Percentiles rank a stretch among this genome's conserved stretches.
These are phyloP conservation scores for Okapia johnstoni DNA, from an alignment of 2,113 vertebrate genomes.

Conservation along the genomic window DNA sequence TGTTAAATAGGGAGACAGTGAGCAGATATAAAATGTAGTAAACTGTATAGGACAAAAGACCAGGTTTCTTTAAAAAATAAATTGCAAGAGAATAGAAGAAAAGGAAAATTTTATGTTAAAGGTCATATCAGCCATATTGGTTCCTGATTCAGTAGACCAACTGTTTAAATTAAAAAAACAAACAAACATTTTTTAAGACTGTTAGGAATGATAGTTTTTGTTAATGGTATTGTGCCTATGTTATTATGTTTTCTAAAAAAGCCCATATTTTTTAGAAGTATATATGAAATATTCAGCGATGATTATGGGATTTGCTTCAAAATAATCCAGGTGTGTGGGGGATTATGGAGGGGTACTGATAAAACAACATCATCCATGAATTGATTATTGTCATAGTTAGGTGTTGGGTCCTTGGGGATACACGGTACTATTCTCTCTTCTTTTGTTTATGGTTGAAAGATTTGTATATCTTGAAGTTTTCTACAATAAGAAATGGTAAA, in stretches of 20 bases:
- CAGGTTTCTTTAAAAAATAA: constrained; percentile 3
- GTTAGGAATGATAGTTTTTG: background rate
- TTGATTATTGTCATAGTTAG: background rate
- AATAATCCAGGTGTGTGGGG: background rate
- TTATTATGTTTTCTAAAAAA: background rate
- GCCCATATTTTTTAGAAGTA: background rate
- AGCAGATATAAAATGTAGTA: background rate
- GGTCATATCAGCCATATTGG: background rate
- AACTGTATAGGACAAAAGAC: background rate
- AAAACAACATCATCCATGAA: background rate
- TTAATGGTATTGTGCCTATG: background rate
- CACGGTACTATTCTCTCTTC: background rate
- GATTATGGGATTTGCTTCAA: background rate
- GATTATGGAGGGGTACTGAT: background rate
- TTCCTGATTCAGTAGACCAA: background rate
- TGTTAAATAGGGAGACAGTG: background rate
- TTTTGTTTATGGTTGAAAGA: background rate
- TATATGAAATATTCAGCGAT: background rate
- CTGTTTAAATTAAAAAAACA: background rate
- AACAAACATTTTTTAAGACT: background rate
- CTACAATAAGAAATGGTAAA: background rate
- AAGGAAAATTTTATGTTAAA: background rate
- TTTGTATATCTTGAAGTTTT: background rate
- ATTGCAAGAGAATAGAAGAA: background rate
- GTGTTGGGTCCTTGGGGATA: background rate